Evolutionary conservation across 1,140 invertebrate species (phyloP), one percentile per base, ranked within the genome.

Genomic region (Metaphire vulgaris): DNA sequence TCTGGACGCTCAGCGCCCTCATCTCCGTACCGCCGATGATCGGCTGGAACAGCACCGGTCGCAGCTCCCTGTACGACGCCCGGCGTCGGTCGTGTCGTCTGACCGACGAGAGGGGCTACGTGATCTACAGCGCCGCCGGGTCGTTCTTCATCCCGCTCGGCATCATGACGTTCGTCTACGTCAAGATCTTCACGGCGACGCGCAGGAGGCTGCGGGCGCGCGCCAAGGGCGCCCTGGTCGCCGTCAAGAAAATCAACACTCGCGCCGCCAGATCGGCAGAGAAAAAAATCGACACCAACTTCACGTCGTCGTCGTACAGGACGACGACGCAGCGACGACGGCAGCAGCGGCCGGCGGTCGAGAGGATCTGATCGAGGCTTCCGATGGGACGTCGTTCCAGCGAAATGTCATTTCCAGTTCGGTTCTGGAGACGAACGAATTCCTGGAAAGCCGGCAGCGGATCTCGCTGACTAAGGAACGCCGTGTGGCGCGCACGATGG

Each of bases 21-120:
- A 98, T 98, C 79, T 97, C 95, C 80, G 96, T 97, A 34, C 97
- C 97, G 1, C 96, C 97, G 0, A 87, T 99, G 56, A 90, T 96
- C 21, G 96, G 96, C 15, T 99, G 97, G 97, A n/a, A n/a, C n/a
- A n/a, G n/a, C n/a, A 81, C 81, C 1, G 82, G 83, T 1, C 81
- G 80, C 15, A 81, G 81, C 0, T n/a, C 75, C 21, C 78, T 82
- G 56, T 77, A 78, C 68, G 75, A 81, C 69, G 33, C 64, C 28
- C 2, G 81, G 0, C 75, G 74, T 2, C 69, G 80, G 72, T 33
- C 74, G 67, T 88, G 87, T 79, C 69, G 84, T 32, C 86, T 88
- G 33, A 87, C 85, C 26, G 83, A 83, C 56, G 85, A 88, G 78
- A 81, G 83, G 67, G 86, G 83, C 34, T 88, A 88, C 82, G 85